Base-by-base conservation (phyloP, 2,888 invertebrate species). In the Polylopha cassiicola region DNA sequence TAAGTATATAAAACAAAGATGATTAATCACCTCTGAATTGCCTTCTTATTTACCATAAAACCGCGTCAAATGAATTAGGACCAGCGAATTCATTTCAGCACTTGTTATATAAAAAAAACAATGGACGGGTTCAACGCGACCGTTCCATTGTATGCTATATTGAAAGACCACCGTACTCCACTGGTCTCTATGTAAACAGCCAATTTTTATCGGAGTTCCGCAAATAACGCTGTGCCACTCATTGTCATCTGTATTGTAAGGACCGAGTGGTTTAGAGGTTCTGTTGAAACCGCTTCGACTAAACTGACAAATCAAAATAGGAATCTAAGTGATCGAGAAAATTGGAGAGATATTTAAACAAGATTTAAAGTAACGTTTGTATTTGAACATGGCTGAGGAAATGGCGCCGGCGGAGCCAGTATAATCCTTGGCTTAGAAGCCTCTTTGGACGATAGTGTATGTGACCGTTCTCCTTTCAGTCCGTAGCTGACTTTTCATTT, bases 371-470 rank as follows among this genome's bases (percentile, higher is more conserved):
- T 11, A 18, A 4, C 17, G 23, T 50, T 45, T 41, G 39, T 43
- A 34, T 43, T 48, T 43, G 56, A 51, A 47, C 51, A 57, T 43
- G 47, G 47, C 51, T 5, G 10, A 17, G 4, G 18, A 17, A 33
- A 14, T 10, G 8, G 7, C 18, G 18, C 28, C 21, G 28, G 6
- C 24, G 16, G 29, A 18, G 23, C 24, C 50, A 53, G 51, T 52
- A 55, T 70, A 70, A 72, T 62, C 72, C 71, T 48, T 58, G 67
- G 64, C 71, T 72, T 70, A 61, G 61, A 68, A 68, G 61, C 63
- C 65, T 50, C 50, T 61, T 41, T 50, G 53, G 43, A 30, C 50
- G 47, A 36, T 32, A 18, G 45, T 34, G 24, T 53, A 47, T 42
- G 43, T 54, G 50, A 48, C 50, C 34, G 45, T 27, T 33, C 39